These are phyloP conservation scores for Limnothrissa miodon DNA, from an alignment of 2,113 vertebrate genomes.

Conservation along the genomic window DNA sequence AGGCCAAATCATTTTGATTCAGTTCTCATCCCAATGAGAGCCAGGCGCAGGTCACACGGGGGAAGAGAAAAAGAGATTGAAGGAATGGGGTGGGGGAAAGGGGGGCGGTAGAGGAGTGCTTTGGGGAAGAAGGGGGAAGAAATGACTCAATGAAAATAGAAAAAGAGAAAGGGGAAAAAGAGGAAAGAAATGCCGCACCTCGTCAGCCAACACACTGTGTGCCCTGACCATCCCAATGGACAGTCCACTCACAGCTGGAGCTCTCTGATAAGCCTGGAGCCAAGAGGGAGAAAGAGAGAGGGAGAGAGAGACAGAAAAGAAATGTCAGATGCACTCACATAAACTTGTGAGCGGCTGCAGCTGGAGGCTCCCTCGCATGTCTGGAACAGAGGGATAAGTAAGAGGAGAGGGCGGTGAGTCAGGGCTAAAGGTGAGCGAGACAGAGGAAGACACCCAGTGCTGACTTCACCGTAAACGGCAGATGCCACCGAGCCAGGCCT, in stretches of 20 bases:
- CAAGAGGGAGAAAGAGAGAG: slow-evolving; percentile 49
- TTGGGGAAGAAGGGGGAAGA: slow-evolving; percentile 39
- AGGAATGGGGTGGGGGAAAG: neutral
- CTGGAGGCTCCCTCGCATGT: neutral
- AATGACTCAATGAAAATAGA: slow-evolving; percentile 58
- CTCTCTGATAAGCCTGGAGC: slow-evolving; percentile 67
- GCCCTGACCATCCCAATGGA: slow-evolving; percentile 59
- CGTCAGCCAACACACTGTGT: slow-evolving; percentile 55
- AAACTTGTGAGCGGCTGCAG: neutral
- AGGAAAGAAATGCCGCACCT: slow-evolving; percentile 53
- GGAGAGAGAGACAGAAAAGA: slow-evolving; percentile 22
- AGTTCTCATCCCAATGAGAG: neutral
- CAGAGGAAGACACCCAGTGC: slow-evolving; percentile 2
- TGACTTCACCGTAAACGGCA: neutral
- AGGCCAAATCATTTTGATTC: slow-evolving; percentile 2
- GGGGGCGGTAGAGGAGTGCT: slow-evolving; percentile 36
- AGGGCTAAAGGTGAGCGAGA: neutral
- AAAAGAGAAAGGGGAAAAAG: neutral
- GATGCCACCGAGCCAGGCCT: neutral
- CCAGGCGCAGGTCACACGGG: slow-evolving; percentile 29
- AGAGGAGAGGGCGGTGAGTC: neutral
- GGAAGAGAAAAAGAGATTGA: slow-evolving; percentile 41
- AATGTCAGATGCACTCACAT: slow-evolving; percentile 10
- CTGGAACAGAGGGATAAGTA: neutral
- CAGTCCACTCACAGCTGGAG: slow-evolving; percentile 65